Evolutionary conservation across 2,797 vertebrate genomes (phyloP).

Genomic region (Furcifer pardalis): DNA sequence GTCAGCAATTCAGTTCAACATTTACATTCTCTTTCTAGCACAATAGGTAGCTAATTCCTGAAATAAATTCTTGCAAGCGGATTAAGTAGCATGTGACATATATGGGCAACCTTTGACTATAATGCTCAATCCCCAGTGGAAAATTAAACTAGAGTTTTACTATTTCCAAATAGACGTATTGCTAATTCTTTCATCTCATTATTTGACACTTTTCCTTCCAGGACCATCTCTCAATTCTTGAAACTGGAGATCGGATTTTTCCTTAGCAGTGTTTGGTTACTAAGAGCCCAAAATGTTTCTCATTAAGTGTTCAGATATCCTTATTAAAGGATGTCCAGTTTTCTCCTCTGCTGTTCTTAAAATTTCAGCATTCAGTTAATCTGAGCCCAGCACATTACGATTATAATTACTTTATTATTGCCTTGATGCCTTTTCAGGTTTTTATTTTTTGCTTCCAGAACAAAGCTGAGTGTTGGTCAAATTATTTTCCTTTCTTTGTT

Average conservation of each 20-base stretch:
- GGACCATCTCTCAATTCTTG: constrained; percentile 49
- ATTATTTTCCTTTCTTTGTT: constrained; percentile 27
- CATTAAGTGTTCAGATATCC: constrained; percentile 52
- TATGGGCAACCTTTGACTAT: no score
- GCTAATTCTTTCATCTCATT: no score
- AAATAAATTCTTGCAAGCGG: no score
- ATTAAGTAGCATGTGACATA: no score
- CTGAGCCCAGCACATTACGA: constrained; percentile 56
- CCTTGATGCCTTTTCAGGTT: constrained; percentile 66
- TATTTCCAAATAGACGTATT: no score
- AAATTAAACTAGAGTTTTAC: no score
- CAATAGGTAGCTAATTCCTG: no score
- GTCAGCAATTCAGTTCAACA: no score
- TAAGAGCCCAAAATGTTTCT: constrained; percentile 26
- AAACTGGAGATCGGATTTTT: constrained; percentile 45
- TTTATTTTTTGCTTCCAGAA: constrained; percentile 66
- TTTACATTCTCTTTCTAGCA: no score
- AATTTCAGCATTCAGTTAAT: constrained; percentile 63
- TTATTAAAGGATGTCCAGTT: constrained; percentile 60
- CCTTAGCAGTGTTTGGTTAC: no score
- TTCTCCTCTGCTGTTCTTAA: constrained; percentile 62
- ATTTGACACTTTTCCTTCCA: constrained; percentile 7
- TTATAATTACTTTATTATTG: constrained; percentile 71
- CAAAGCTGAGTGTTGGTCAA: constrained; percentile 48
- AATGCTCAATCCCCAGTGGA: no score